Base-by-base conservation (phyloP, 1,140 invertebrate species). In the Anthonomus grandis region DNA sequence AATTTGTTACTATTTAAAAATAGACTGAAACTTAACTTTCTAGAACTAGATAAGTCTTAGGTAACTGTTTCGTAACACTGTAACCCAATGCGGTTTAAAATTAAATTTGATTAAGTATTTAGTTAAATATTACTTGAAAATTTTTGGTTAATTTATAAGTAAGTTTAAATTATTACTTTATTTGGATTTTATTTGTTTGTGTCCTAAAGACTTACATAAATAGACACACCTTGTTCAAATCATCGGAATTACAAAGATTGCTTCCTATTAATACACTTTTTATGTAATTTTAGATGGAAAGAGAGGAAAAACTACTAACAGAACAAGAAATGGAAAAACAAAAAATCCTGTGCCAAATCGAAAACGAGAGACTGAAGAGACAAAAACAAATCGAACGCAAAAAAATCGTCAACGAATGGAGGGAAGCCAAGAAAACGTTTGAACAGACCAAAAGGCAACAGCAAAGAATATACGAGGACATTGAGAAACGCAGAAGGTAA, bases 271-370 rank as follows among this genome's bases (percentile, higher is more conserved):
- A n/a, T n/a, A n/a, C 31, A 13, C 10, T 47, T 27, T 47, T 48
- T 18, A 17, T 15, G 24, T 17, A 18, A 10, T 57, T 53, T 46
- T 44, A 60, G 57, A 39, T 44, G 27, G 56, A 62, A 57, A 64
- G 58, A 38, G 50, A 59, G 44, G 45, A 37, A 52, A 63, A 64
- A 57, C 17, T 44, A 22, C 25, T 51, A 54, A 37, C 34, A 19
- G 58, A 60, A 48, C 50, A 56, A 13, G 42, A 49, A 42, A 5
- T 23, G 6, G 22, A 51, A n/a, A 36, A 37, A 39, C 46, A 36
- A 44, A 19, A 19, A 27, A 17, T 27, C 5, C 10, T 34, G 18
- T 36, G 44, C 19, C 17, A 31, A 44, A 36, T 54, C 8, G 49
- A 50, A 42, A 41, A 45, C 25, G 56, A 64, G 46, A 8, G 41